A percentile compares a stretch with the other conserved stretches of the same genome.
Conservation (phyloP, 2,888 invertebrate species). For the Sthenelais limicola region DNA sequence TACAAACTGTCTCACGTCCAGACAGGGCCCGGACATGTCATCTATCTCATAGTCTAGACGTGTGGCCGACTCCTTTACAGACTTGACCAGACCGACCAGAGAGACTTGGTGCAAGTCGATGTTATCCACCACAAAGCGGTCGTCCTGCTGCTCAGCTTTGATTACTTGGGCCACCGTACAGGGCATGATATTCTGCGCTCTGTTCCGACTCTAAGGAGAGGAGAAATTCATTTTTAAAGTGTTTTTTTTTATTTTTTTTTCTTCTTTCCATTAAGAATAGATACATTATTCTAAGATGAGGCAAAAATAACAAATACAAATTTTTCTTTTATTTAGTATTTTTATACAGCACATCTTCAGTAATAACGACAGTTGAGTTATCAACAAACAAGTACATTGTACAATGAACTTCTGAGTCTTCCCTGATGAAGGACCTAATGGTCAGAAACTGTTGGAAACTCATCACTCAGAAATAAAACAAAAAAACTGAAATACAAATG, state of each 20-base stretch:
- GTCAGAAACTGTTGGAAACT: too few relatives aligned
- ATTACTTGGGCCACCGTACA: conserved; percentile 65
- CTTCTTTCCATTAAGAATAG: neutral
- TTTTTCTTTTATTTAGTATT: too few relatives aligned
- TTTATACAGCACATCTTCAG: too few relatives aligned
- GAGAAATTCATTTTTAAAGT: neutral
- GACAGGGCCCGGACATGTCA: conserved; percentile 68
- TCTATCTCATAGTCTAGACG: conserved; percentile 68
- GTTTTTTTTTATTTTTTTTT: neutral
- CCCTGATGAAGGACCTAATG: too few relatives aligned
- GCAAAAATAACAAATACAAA: too few relatives aligned
- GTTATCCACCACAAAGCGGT: conserved; percentile 63
- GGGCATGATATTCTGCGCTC: conserved; percentile 60
- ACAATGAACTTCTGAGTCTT: too few relatives aligned
- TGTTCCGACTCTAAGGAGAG: conserved; percentile 21
- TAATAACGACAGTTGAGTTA: too few relatives aligned
- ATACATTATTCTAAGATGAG: conserved; percentile 6
- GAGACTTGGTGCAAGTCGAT: conserved; percentile 56
- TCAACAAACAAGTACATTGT: too few relatives aligned
- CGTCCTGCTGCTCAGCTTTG: conserved; percentile 61
- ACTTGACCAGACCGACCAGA: conserved; percentile 63
- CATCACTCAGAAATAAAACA: too few relatives aligned
- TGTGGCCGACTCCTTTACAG: conserved; percentile 64
- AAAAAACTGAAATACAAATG: too few relatives aligned
- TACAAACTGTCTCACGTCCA: conserved; percentile 69